Percentiles rank a stretch among this genome's conserved stretches.
phyloP scores from a whole-genome alignment of 2,888 invertebrate genomes.

The Apamea epomidion region DNA sequence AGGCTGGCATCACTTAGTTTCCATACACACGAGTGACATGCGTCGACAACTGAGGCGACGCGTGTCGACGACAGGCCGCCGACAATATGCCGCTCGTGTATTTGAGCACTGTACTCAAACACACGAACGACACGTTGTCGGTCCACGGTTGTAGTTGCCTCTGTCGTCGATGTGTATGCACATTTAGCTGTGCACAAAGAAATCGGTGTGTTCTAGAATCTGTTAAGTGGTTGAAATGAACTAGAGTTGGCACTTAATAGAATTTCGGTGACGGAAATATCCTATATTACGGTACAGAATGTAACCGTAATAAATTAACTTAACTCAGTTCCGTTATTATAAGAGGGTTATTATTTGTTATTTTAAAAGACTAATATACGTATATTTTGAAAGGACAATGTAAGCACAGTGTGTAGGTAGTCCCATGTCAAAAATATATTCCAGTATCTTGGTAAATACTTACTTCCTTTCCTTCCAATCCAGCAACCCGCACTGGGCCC shows the following conservation, averaged over 20 bases:
- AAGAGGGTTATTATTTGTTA: not conserved
- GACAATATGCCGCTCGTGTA: no score
- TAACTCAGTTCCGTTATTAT: not conserved
- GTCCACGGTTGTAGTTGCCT: no score
- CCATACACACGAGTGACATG: no score
- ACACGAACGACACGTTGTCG: no score
- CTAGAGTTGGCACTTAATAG: not conserved
- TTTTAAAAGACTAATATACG: not conserved
- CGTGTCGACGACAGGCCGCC: no score
- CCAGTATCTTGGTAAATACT: not conserved
- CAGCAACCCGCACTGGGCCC: no score
- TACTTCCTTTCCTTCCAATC: not conserved
- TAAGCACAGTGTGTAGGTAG: not conserved
- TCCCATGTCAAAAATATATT: not conserved
- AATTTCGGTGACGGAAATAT: conserved; percentile 10
- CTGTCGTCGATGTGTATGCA: no score
- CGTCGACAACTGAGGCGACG: no score
- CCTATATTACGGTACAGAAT: no score
- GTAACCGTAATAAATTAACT: conserved; percentile 15
- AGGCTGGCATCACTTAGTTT: no score
- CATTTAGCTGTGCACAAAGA: not conserved
- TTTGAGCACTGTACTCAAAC: no score
- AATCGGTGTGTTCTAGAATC: not conserved
- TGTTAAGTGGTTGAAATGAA: not conserved
- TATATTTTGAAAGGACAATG: not conserved